Evolutionary conservation across 2,797 vertebrate genomes (phyloP).

Genomic region (Lindbergichthys nudifrons): DNA sequence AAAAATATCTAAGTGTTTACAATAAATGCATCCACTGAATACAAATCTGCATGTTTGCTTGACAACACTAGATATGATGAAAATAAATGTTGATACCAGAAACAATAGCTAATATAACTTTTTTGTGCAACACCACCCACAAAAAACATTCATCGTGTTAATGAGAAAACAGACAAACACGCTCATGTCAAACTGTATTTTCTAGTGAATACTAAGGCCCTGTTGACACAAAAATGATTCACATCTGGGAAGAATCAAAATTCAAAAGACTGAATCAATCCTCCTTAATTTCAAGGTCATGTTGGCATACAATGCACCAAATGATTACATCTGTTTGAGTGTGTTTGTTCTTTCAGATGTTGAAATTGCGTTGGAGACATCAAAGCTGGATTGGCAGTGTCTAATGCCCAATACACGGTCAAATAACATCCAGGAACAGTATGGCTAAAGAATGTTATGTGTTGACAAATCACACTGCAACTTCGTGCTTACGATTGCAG

Average conservation of each 20-base stretch:
- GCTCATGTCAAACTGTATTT: slow-evolving; percentile 48
- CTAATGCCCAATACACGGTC: slow-evolving; percentile 30
- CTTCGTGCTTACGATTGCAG: slow-evolving; percentile 37
- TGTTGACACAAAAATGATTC: slow-evolving; percentile 60
- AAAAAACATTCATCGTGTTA: slow-evolving; percentile 51
- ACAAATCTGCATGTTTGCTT: slow-evolving; percentile 9
- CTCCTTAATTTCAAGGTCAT: slow-evolving; percentile 65
- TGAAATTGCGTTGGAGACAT: slow-evolving; percentile 55
- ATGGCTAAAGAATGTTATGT: slow-evolving; percentile 51
- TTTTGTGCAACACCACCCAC: slow-evolving; percentile 27
- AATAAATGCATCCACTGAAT: slow-evolving; percentile 27
- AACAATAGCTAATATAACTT: slow-evolving; percentile 38
- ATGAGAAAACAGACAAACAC: slow-evolving; percentile 62
- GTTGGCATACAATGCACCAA: slow-evolving; percentile 61
- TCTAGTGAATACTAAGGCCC: slow-evolving; percentile 35
- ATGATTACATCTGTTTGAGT: slow-evolving; percentile 63
- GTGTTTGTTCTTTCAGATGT: slow-evolving; percentile 62
- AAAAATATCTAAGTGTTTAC: slow-evolving; percentile 46
- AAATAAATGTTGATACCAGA: slow-evolving; percentile 39
- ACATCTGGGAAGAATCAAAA: slow-evolving; percentile 73
- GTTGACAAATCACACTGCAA: slow-evolving; percentile 62
- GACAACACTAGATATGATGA: slow-evolving; percentile 39
- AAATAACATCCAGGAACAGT: slow-evolving; percentile 54
- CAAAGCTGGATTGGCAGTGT: slow-evolving; percentile 53
- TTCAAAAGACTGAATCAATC: slow-evolving; percentile 65